Conservation (phyloP, 2,113 vertebrate species). For the Asarcornis scutulata region DNA sequence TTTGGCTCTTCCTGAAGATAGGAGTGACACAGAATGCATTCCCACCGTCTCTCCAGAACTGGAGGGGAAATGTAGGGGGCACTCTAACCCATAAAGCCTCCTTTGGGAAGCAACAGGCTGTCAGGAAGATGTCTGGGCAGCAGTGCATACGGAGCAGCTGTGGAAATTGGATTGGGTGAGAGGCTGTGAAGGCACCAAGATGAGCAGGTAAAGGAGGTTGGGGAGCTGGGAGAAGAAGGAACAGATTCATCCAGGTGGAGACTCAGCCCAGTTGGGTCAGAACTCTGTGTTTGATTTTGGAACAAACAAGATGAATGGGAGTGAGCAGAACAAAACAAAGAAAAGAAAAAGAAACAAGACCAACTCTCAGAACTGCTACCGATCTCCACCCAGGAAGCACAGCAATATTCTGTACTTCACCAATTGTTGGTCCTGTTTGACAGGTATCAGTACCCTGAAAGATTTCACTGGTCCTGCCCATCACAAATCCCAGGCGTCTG, state of each 20-base stretch:
- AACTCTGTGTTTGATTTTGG: not conserved
- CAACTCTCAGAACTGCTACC: not conserved
- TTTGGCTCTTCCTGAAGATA: not conserved
- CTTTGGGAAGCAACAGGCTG: not conserved
- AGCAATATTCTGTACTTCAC: not conserved
- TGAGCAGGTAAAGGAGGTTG: not conserved
- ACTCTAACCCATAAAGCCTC: not conserved
- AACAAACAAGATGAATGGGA: not conserved
- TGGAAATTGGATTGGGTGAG: not conserved
- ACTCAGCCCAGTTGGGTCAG: not conserved
- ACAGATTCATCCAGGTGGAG: not conserved
- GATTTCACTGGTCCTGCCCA: not conserved
- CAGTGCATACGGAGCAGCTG: not conserved
- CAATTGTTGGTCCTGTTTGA: not conserved
- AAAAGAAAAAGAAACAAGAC: not conserved
- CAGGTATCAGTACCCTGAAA: not conserved
- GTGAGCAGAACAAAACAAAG: not conserved
- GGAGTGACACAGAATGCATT: not conserved
- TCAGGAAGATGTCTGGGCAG: not conserved
- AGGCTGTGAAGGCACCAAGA: not conserved
- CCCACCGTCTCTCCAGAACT: not conserved
- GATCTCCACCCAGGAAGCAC: not conserved
- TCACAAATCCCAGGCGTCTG: not conserved
- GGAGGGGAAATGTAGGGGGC: not conserved
- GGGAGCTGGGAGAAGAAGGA: not conserved